Percentiles rank a stretch among this genome's conserved stretches.
These are phyloP conservation scores for Eunapius fragilis DNA, from an alignment of 37 sponge, comb jelly and placozoan species.

Conservation along the genomic window DNA sequence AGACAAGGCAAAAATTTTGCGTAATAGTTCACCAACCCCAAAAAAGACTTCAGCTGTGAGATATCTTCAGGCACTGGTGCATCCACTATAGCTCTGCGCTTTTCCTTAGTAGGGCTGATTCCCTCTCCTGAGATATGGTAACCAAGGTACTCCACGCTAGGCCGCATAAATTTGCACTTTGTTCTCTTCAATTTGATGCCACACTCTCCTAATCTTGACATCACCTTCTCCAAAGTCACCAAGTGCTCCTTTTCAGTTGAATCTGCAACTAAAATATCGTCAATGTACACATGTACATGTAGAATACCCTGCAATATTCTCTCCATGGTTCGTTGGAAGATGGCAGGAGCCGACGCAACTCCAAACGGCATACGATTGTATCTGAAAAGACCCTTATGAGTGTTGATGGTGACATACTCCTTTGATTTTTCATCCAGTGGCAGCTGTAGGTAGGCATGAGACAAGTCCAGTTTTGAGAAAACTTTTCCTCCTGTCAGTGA, in stretches of 20 bases:
- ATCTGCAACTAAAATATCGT: slow-evolving; percentile 27
- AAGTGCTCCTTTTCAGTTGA: slow-evolving; percentile 5
- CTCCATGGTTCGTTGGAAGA: slow-evolving; percentile 48
- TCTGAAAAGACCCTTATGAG: slow-evolving; percentile 13
- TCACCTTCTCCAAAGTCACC: slow-evolving; percentile 6
- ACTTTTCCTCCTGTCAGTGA: slow-evolving; percentile 16
- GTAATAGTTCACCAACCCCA: slow-evolving; percentile 49
- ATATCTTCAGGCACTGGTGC: slow-evolving; percentile 36
- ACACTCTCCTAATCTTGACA: slow-evolving; percentile 9
- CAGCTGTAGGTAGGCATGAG: slow-evolving; percentile 14
- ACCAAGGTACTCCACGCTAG: slow-evolving; percentile 32
- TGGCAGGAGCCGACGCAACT: slow-evolving; percentile 25
- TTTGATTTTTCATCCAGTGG: not conserved
- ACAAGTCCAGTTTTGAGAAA: slow-evolving; percentile 43
- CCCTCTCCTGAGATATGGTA: slow-evolving; percentile 28
- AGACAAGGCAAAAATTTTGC: slow-evolving; percentile 39
- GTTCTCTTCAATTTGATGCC: slow-evolving; percentile 26
- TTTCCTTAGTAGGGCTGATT: slow-evolving; percentile 20
- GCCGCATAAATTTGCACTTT: slow-evolving; percentile 27
- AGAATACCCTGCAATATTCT: slow-evolving; percentile 43
- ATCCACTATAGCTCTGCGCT: slow-evolving; percentile 19
- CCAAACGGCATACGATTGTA: slow-evolving; percentile 23
- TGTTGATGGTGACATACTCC: slow-evolving; percentile 18
- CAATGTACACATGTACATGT: slow-evolving; percentile 11
- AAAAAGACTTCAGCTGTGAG: slow-evolving; percentile 30